These are phyloP conservation scores for Cremastinae sp. DNA, from an alignment of 2,888 invertebrate genomes.

Conservation along the genomic window DNA sequence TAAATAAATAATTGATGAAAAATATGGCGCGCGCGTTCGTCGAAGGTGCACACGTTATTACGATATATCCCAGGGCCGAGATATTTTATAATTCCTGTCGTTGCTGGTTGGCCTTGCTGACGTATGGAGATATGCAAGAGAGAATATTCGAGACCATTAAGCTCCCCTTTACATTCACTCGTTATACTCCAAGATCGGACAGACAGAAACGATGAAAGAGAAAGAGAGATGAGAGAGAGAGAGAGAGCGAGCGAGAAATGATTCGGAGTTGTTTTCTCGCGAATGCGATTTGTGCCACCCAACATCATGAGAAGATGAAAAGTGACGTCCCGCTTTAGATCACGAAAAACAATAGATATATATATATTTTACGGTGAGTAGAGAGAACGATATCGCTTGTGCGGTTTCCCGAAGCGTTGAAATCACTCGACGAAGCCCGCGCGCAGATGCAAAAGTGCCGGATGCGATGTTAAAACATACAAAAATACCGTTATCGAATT, in stretches of 20 bases:
- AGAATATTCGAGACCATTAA: conserved; percentile 59
- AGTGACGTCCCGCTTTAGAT: conserved; percentile 14
- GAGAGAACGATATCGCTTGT: conserved; percentile 49
- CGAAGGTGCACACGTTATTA: conserved; percentile 46
- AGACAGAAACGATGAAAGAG: conserved; percentile 20
- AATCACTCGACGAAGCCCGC: conserved; percentile 35
- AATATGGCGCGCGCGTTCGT: conserved; percentile 20
- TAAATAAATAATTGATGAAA: conserved; percentile 4
- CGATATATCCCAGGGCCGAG: conserved; percentile 51
- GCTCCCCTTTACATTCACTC: conserved; percentile 65
- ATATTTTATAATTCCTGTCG: conserved; percentile 59
- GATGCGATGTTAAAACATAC: conserved; percentile 6
- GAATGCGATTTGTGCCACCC: conserved; percentile 23
- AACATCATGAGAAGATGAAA: conserved; percentile 16
- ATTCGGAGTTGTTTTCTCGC: conserved; percentile 31
- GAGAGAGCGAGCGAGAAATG: conserved; percentile 32
- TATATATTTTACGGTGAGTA: conserved; percentile 29
- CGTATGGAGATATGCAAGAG: conserved; percentile 35
- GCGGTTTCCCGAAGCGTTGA: conserved; percentile 50
- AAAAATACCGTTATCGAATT: conserved; percentile 32
- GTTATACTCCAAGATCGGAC: conserved; percentile 50
- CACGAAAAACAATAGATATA: conserved; percentile 26
- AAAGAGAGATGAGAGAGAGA: conserved; percentile 13
- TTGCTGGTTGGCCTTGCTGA: conserved; percentile 65
- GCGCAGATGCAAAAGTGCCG: conserved; percentile 19